These are phyloP conservation scores for Cyclargus thomasi DNA, from an alignment of 1,140 invertebrate species.

Conservation along the genomic window DNA sequence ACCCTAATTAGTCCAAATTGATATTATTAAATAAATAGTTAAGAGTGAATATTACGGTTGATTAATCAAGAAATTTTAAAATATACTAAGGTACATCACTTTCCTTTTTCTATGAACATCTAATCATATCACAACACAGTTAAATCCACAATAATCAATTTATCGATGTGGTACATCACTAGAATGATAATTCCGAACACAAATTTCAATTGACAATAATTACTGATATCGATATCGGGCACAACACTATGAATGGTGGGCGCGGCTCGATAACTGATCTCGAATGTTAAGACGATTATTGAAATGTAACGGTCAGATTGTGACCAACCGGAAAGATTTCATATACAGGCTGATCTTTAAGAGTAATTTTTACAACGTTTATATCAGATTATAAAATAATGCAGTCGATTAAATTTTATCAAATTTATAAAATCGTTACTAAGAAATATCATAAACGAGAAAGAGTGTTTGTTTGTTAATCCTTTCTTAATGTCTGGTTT, in stretches of 20 bases:
- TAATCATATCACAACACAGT: neutral
- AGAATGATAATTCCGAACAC: neutral
- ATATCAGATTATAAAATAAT: neutral
- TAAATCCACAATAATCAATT: neutral
- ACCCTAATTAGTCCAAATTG: no score
- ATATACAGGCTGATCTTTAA: constrained; percentile 33
- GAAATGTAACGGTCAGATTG: constrained; percentile 74
- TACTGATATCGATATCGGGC: constrained; percentile 29
- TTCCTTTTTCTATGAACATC: neutral
- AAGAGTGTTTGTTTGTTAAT: no score
- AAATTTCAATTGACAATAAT: constrained; percentile 1
- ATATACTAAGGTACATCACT: no score
- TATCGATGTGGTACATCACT: constrained; percentile 8
- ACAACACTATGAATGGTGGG: constrained; percentile 54
- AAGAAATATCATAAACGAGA: no score
- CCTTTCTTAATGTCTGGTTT: no score
- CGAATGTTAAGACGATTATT: constrained; percentile 72
- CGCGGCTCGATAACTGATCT: constrained; percentile 66
- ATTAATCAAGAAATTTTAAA: no score
- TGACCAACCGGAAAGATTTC: constrained; percentile 63
- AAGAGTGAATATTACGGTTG: no score
- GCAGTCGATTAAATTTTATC: no score
- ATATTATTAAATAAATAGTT: no score
- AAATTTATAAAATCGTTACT: no score
- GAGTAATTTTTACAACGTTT: neutral